Evolutionary conservation across 2,113 vertebrate genomes (phyloP).

Genomic region (Micronisus gabar): DNA sequence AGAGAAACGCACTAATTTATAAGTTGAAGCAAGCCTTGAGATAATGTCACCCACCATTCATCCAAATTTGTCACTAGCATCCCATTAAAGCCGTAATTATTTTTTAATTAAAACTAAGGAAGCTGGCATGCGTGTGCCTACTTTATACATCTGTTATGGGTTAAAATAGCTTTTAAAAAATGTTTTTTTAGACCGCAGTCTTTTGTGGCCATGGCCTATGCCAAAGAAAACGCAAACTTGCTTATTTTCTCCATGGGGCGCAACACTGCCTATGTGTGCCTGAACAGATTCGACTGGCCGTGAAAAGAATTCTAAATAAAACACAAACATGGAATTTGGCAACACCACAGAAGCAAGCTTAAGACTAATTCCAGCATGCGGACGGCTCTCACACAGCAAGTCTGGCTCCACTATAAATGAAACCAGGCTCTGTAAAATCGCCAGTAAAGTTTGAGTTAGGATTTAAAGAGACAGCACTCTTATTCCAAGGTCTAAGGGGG

Average conservation of each 20-base stretch:
- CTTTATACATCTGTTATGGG: constrained; percentile 85
- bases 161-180: constrained; percentile 86
- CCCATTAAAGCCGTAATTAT: constrained; percentile 83
- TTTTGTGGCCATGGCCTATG: constrained; percentile 82
- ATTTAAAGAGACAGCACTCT: constrained; percentile 82
- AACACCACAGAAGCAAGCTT: constrained; percentile 84
- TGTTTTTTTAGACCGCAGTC: constrained; percentile 80
- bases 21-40: constrained; percentile 75
- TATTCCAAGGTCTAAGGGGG: constrained; percentile 39
- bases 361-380: constrained; percentile 86
- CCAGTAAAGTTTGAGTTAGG: constrained; percentile 81
- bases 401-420: constrained; percentile 92
- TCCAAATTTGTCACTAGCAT: constrained; percentile 83
- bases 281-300: constrained; percentile 84
- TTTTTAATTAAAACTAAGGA: constrained; percentile 88
- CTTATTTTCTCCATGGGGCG: constrained; percentile 84
- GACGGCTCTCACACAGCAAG: constrained; percentile 85
- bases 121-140: constrained; percentile 79
- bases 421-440: constrained; percentile 91
- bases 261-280: constrained; percentile 81
- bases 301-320: constrained; percentile 89
- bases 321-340: constrained; percentile 88
- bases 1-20: constrained; percentile 73
- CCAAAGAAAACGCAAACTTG: constrained; percentile 85
- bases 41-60: constrained; percentile 83